These are phyloP conservation scores for Zosterops borbonicus DNA, from an alignment of 2,113 vertebrate genomes.

Conservation along the genomic window DNA sequence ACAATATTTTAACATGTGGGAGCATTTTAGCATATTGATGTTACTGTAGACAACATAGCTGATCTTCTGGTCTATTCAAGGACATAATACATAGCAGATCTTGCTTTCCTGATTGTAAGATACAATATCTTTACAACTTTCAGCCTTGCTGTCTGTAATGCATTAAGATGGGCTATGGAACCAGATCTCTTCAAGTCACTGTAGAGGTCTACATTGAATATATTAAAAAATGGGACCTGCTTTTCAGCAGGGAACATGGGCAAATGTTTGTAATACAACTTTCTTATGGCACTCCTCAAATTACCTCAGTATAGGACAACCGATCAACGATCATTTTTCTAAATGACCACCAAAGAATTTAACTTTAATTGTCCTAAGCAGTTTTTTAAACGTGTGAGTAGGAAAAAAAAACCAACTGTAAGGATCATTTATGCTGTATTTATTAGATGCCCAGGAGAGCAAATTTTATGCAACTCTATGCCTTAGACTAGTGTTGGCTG, in stretches of 20 bases:
- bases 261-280: background rate
- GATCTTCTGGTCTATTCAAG: background rate
- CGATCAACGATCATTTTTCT: background rate
- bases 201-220: background rate
- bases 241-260: background rate
- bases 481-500: slow-evolving; percentile 11
- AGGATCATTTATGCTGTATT: slow-evolving; percentile 4
- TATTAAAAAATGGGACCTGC: background rate
- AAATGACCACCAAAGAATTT: slow-evolving; percentile 52
- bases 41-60: background rate
- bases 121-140: background rate
- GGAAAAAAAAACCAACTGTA: background rate
- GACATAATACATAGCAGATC: background rate
- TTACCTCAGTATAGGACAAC: slow-evolving; percentile 45
- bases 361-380: slow-evolving; percentile 6
- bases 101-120: background rate
- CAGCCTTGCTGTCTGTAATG: background rate
- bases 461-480: slow-evolving; percentile 35
- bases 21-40: background rate
- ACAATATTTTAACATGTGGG: background rate
- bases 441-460: background rate
- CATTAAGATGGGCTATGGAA: background rate
- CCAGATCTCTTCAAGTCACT: background rate
- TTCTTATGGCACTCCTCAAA: background rate
- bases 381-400: background rate